phyloP scores from a whole-genome alignment of 2,888 invertebrate genomes.

The Venusia cambrica region DNA sequence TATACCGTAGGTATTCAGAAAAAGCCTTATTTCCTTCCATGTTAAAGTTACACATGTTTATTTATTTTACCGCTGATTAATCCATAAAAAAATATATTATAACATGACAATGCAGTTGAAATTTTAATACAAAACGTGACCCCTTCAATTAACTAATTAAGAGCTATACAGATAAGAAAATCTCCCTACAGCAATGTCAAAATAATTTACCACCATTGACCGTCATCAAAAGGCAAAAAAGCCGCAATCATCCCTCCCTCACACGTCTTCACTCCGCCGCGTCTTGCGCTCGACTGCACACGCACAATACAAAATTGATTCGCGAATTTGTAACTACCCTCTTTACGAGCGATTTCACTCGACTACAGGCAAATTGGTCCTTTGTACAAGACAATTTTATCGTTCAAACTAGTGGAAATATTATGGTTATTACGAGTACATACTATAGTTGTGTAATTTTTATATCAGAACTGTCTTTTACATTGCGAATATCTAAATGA shows the following conservation, averaged over 20 bases:
- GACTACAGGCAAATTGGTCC: constrained; percentile 55
- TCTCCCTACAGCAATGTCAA: too few relatives aligned
- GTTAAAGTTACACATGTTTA: too few relatives aligned
- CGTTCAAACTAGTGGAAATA: constrained; percentile 49
- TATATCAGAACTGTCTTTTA: too few relatives aligned
- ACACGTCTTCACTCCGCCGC: constrained; percentile 45
- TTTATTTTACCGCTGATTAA: too few relatives aligned
- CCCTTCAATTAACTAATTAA: too few relatives aligned
- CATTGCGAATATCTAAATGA: too few relatives aligned
- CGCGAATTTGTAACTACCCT: constrained; percentile 63
- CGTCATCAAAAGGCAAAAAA: constrained; percentile 22
- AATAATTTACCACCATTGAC: constrained; percentile 11
- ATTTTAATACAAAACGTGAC: too few relatives aligned
- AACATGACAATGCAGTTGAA: too few relatives aligned
- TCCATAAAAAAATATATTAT: too few relatives aligned
- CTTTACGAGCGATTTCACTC: constrained; percentile 61
- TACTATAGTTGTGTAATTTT: constrained; percentile 26
- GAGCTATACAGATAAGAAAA: too few relatives aligned
- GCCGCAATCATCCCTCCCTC: constrained; percentile 28
- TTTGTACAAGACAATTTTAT: constrained; percentile 47
- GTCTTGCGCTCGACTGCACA: constrained; percentile 54
- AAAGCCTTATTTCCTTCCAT: too few relatives aligned
- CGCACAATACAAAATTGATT: constrained; percentile 70
- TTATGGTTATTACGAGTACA: constrained; percentile 39
- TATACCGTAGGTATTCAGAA: too few relatives aligned